These are phyloP conservation scores for Natrix natrix DNA, from an alignment of 2,797 vertebrate species.

Conservation along the genomic window DNA sequence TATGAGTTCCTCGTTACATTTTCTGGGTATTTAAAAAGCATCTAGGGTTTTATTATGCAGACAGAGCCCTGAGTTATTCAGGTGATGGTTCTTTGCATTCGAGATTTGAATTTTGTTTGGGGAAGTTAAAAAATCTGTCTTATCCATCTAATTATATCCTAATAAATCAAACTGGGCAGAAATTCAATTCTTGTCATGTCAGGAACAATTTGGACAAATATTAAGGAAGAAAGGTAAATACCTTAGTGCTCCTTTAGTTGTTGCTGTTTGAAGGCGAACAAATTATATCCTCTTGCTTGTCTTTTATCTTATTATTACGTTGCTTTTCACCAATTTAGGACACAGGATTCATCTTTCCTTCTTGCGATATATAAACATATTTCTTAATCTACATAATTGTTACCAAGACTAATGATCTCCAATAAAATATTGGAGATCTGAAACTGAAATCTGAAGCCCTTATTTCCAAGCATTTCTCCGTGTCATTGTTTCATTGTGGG, in stretches of 20 bases:
- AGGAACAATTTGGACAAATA: slow-evolving; percentile 36
- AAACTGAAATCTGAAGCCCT: neutral
- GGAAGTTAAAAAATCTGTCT: slow-evolving; percentile 34
- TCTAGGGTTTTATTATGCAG: slow-evolving; percentile 29
- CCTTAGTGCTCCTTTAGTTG: slow-evolving; percentile 23
- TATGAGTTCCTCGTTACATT: slow-evolving; percentile 48
- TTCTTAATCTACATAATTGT: neutral
- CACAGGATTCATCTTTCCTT: neutral
- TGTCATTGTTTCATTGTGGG: neutral
- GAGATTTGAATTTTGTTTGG: slow-evolving; percentile 36
- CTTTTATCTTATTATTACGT: slow-evolving; percentile 20
- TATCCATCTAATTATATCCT: slow-evolving; percentile 44
- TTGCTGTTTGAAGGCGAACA: slow-evolving; percentile 2
- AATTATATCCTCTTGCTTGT: neutral
- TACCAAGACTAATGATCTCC: neutral
- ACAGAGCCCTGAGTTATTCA: slow-evolving; percentile 26
- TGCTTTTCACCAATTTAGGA: slow-evolving; percentile 1
- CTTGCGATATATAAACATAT: neutral
- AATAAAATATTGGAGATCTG: neutral
- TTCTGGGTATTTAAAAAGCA: slow-evolving; percentile 38
- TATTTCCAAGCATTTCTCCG: neutral
- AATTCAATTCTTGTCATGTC: slow-evolving; percentile 35
- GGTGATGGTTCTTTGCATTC: slow-evolving; percentile 43
- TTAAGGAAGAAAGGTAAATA: slow-evolving; percentile 13
- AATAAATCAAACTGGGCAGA: slow-evolving; percentile 42